A percentile compares a stretch with the other conserved stretches of the same genome.
phyloP scores from a whole-genome alignment of 2,113 vertebrate genomes.

The Puffinus mauretanicus region DNA sequence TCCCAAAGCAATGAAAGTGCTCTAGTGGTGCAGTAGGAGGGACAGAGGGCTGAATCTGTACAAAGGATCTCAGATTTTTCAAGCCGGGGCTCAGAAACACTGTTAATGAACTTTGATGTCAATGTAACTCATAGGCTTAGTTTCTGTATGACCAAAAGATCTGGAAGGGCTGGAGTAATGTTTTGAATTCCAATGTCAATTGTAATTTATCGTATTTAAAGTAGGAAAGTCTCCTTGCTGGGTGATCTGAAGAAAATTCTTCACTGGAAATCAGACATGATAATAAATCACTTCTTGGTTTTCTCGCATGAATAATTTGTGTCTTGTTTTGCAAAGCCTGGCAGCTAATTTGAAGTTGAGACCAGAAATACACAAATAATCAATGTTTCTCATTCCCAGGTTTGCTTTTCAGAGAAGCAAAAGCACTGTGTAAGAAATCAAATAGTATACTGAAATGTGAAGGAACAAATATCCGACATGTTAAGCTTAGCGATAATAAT shows the following conservation, averaged over 20 bases:
- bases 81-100: not conserved
- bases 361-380: conserved; percentile 28
- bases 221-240: conserved; percentile 12
- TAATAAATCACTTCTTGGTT: conserved; percentile 54
- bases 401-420: conserved; percentile 1
- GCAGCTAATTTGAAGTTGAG: conserved; percentile 47
- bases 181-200: conserved; percentile 58
- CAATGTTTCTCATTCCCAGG: not conserved
- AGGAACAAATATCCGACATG: not conserved
- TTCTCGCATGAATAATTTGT: conserved; percentile 51
- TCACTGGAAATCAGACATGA: conserved; percentile 12
- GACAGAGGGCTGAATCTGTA: not conserved
- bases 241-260: conserved; percentile 28
- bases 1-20: not conserved
- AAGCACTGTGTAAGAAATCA: not conserved
- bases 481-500: not conserved
- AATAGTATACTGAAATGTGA: not conserved
- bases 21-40: not conserved
- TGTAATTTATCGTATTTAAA: conserved; percentile 60
- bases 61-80: not conserved
- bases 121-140: conserved; percentile 27
- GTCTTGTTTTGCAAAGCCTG: conserved; percentile 28
- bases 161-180: conserved; percentile 33
- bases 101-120: conserved; percentile 6
- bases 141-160: conserved; percentile 1